These are phyloP conservation scores for Tenthredo amoena DNA, from an alignment of 2,888 invertebrate genomes.

Conservation along the genomic window DNA sequence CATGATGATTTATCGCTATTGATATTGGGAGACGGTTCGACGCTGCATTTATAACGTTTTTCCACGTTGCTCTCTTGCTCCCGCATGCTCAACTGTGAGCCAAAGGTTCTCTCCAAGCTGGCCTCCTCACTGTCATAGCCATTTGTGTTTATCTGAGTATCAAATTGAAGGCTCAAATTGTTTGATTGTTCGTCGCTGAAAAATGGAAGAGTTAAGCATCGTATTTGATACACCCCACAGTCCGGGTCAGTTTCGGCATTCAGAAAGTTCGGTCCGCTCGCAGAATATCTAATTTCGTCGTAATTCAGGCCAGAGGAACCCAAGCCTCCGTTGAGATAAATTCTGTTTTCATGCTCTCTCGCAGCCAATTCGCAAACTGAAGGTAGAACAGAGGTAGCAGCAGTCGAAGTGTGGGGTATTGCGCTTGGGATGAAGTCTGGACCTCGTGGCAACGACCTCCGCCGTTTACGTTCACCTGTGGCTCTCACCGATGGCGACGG, in stretches of 20 bases:
- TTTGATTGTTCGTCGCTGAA: slow-evolving; percentile 15
- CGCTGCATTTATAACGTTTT: slow-evolving; percentile 73
- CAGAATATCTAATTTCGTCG: slow-evolving; percentile 12
- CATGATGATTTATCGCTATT: neutral
- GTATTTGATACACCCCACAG: neutral
- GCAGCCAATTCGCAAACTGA: slow-evolving; percentile 26
- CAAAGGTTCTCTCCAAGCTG: slow-evolving; percentile 61
- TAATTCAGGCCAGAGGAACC: slow-evolving; percentile 17
- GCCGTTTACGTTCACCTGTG: slow-evolving; percentile 73
- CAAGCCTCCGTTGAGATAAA: neutral
- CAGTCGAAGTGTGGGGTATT: slow-evolving; percentile 11
- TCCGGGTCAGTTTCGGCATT: neutral
- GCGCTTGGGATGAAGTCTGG: slow-evolving; percentile 58
- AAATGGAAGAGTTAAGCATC: neutral
- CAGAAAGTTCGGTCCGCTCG: neutral
- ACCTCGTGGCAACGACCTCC: slow-evolving; percentile 73
- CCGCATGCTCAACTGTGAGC: slow-evolving; percentile 70
- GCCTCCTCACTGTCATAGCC: neutral
- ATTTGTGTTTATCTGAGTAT: slow-evolving; percentile 1
- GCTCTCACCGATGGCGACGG: slow-evolving; percentile 73
- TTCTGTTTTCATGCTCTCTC: slow-evolving; percentile 18
- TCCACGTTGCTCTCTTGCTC: slow-evolving; percentile 69
- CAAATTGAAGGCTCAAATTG: neutral
- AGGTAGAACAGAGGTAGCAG: slow-evolving; percentile 24
- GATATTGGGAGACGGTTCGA: slow-evolving; percentile 50